Evolutionary conservation across 2,113 vertebrate genomes (phyloP).

Genomic region (Chionis minor): DNA sequence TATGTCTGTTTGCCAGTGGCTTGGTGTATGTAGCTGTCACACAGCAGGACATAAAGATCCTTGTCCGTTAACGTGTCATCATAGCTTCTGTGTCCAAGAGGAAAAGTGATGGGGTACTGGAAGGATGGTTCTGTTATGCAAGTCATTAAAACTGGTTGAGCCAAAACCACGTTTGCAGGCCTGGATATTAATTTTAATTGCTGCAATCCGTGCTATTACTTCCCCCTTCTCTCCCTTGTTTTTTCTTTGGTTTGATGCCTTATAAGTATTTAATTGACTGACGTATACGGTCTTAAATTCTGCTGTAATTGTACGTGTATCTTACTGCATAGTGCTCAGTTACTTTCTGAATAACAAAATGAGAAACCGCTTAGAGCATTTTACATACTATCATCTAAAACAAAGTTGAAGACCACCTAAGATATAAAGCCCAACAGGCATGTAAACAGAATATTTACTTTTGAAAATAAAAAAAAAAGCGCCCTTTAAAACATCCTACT

Average conservation of each 20-base stretch:
- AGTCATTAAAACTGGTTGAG: neutral
- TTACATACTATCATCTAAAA: neutral
- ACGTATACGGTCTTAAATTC: neutral
- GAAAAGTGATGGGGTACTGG: neutral
- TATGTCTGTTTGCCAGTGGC: neutral
- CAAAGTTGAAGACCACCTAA: neutral
- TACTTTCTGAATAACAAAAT: neutral
- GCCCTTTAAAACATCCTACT: neutral
- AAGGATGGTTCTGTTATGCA: neutral
- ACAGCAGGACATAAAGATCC: neutral
- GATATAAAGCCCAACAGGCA: neutral
- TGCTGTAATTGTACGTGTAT: neutral
- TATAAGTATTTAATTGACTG: neutral
- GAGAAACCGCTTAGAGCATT: neutral
- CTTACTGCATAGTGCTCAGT: neutral
- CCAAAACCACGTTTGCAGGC: neutral
- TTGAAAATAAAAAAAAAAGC: neutral
- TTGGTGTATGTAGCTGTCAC: neutral
- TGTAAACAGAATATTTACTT: neutral
- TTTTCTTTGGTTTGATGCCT: neutral
- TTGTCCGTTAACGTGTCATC: neutral
- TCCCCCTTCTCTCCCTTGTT: fast-evolving
- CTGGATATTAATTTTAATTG: neutral
- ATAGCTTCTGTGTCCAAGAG: neutral
- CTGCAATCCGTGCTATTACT: neutral